Evolutionary conservation across 2,797 vertebrate species (phyloP).

Genomic region (Oreochromis mossambicus): DNA sequence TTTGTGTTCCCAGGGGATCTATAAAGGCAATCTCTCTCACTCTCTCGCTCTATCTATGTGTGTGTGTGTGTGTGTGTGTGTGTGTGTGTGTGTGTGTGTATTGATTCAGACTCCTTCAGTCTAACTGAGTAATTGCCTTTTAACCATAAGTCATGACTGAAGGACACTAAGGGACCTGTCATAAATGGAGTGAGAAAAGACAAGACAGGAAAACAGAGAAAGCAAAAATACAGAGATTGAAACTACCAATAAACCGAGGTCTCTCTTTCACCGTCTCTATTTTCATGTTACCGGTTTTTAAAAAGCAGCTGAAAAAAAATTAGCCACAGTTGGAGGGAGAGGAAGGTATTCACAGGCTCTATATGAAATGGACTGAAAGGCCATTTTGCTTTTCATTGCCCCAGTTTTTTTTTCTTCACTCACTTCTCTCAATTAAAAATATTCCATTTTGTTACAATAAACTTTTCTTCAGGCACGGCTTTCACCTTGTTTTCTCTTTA

Average conservation of each 20-base stretch:
- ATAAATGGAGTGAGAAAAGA: conserved; percentile 37
- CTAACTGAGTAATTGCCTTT: conserved; percentile 63
- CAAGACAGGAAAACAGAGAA: neutral
- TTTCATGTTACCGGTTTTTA: conserved; percentile 16
- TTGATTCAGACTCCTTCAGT: conserved; percentile 45
- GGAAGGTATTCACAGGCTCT: neutral
- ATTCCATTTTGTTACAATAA: neutral
- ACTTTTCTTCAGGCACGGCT: neutral
- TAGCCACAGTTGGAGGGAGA: neutral
- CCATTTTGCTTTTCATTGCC: neutral
- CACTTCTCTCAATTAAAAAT: neutral
- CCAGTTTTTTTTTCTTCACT: neutral
- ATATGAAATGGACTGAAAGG: neutral
- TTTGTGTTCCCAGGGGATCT: conserved; percentile 27
- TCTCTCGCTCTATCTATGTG: neutral
- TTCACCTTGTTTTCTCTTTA: neutral
- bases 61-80: neutral
- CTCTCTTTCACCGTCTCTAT: conserved; percentile 25
- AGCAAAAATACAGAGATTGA: neutral
- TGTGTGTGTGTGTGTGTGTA: neutral
- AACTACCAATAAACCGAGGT: conserved; percentile 36
- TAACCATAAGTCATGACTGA: conserved; percentile 65
- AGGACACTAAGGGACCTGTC: conserved; percentile 51
- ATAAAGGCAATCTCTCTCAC: neutral
- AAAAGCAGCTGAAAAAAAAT: neutral